Base-by-base conservation (phyloP, 2,113 vertebrate species). In the Piprites chloris region DNA sequence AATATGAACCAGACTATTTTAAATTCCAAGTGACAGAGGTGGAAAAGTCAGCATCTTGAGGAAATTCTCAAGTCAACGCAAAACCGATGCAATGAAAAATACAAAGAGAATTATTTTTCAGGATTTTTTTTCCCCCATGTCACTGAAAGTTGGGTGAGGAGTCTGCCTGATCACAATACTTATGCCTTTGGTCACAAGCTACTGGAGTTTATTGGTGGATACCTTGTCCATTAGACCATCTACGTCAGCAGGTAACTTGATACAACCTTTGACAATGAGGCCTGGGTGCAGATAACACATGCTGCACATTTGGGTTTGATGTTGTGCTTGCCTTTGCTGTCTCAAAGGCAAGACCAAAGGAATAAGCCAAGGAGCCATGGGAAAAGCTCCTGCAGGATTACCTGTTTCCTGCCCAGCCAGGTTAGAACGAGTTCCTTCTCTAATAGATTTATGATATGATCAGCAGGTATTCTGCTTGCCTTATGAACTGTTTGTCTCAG, bases 361-460 rank as follows among this genome's bases (percentile, higher is more conserved):
- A 79, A 53, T 11, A 8, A 78, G 37, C 20, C 0, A 5, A 8
- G 35, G 7, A 76, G 33, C 20, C 35, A 65, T 0, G 1, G 37
- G n/a, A 27, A 74, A 82, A 85, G 11, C 24, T 58, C 32, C 4
- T 0, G 1, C 21, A 79, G 39, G 19, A 72, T 44, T 66, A 49
- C 21, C 17, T 47, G 6, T 19, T 46, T 61, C 26, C 59, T 39
- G 59, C 63, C 58, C 35, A 61, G 58, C n/a, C 58, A 61, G 23
- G 58, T 28, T 27, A 63, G 61, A 63, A 63, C 6, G 9, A 63
- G 12, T 28, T 30, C 42, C 33, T 23, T 85, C 50, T 23, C 18
- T 66, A 20, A n/a, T 0, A 69, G 30, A 39, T 26, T 67, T 73
- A 27, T 6, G 14, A 32, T 21, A 76, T 0, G 0, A 85, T 47